Evolutionary conservation across 1,140 invertebrate genomes (phyloP), one percentile per base, ranked within the genome.

Genomic region (Macrobrachium nipponense): DNA sequence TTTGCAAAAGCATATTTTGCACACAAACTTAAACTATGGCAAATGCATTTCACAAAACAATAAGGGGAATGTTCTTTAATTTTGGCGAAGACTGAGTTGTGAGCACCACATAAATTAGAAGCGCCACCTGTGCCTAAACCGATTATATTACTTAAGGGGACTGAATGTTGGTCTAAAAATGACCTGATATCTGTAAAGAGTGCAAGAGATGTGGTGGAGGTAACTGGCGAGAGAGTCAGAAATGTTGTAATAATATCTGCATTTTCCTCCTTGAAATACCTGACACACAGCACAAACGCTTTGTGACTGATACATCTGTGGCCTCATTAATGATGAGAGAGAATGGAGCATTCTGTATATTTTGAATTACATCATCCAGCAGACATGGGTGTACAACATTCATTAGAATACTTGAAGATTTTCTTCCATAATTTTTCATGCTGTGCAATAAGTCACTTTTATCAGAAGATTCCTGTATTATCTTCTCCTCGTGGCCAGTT

Each of bases 231-330:
- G 18, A 72, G 27, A 20, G 68, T 72, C 51, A 77, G n/a, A n/a
- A n/a, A n/a, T n/a, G n/a, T n/a, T n/a, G n/a, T n/a, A n/a, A n/a
- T n/a, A n/a, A n/a, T n/a, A n/a, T n/a, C n/a, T n/a, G n/a, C n/a
- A n/a, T n/a, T n/a, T n/a, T 59, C 75, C 75, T 77, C 75, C 75
- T 77, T 77, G 75, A 58, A 36, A 77, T 77, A 77, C 36, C 75
- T 77, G 17, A 77, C 75, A 77, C 75, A 77, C 75, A 77, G 6
- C 75, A 77, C 75, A 77, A 59, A 44, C 8, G 75, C 75, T 77
- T 77, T 23, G 75, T 5, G 8, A 77, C 75, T 77, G 75, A 77
- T 18, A 77, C 75, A 77, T 77, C 75, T 17, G 51, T 77, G 17
- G 51, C 14, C 75, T 77, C 75, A 77, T 77, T 23, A 44, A 59